Conservation (phyloP, 1,140 invertebrate species). For the Drosophila kanapiae region DNA sequence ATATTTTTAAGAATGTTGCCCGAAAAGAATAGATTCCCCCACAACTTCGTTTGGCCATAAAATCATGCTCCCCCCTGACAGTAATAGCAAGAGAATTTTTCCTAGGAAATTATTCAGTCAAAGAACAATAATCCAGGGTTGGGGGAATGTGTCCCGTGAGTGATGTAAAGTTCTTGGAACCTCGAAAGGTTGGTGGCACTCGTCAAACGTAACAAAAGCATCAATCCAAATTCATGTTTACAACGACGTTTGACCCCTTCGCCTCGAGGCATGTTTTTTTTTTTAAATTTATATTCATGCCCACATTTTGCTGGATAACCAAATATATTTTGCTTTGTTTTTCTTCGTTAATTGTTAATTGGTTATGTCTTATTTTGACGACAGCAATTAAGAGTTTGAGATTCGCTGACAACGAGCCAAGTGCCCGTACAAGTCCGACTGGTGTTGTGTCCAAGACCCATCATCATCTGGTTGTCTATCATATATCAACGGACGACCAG, state of each 20-base stretch:
- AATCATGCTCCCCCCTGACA: background rate
- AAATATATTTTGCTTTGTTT: constrained; percentile 21
- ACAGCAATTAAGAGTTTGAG: constrained; percentile 43
- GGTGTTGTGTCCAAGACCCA: constrained; percentile 20
- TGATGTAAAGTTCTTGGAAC: constrained; percentile 44
- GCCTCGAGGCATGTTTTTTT: constrained; percentile 2
- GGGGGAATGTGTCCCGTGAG: constrained; percentile 9
- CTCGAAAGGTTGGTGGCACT: background rate
- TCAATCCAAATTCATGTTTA: constrained; percentile 38
- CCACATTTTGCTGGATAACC: constrained; percentile 21
- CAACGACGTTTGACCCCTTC: constrained; percentile 9
- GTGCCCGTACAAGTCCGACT: constrained; percentile 23
- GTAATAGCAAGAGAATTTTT: background rate
- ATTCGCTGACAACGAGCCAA: constrained; percentile 43
- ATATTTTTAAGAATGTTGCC: constrained; percentile 18
- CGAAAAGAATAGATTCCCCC: constrained; percentile 14
- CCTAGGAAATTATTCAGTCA: constrained; percentile 18
- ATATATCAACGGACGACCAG: constrained; percentile 37
- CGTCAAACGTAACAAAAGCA: constrained; percentile 14
- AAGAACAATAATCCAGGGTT: constrained; percentile 2
- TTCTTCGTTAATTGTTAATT: constrained; percentile 29
- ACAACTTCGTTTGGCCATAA: background rate
- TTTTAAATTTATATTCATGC: constrained; percentile 20
- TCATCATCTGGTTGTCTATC: constrained; percentile 45
- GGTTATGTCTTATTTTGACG: constrained; percentile 43